phyloP scores from a whole-genome alignment of 2,797 vertebrate species.

The Telmatherina bonti region DNA sequence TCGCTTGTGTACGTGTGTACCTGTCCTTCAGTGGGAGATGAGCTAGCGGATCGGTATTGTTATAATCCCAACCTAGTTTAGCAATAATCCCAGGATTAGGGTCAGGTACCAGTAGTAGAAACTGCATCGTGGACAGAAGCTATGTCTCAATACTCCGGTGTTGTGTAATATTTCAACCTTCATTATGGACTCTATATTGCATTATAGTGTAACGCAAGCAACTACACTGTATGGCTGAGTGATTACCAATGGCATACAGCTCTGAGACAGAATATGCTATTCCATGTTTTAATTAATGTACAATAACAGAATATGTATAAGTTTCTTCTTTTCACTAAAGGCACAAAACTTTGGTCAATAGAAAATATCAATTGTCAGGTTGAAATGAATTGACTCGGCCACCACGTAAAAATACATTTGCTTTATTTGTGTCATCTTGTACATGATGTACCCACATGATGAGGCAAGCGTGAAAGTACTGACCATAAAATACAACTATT shows the following conservation, averaged over 20 bases:
- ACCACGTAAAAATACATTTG: constrained; percentile 69
- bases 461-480: constrained; percentile 49
- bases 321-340: not conserved
- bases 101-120: constrained; percentile 81
- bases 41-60: constrained; percentile 59
- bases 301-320: not conserved
- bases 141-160: constrained; percentile 43
- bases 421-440: constrained; percentile 69
- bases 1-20: not conserved
- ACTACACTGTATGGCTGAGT: not conserved
- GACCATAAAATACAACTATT: constrained; percentile 36
- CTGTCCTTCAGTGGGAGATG: constrained; percentile 75
- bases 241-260: not conserved
- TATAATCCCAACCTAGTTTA: constrained; percentile 81
- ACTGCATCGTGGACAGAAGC: constrained; percentile 81
- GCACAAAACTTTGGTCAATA: too few species aligned
- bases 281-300: not conserved
- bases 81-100: constrained; percentile 86
- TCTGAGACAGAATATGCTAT: not conserved
- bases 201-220: not conserved
- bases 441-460: constrained; percentile 33
- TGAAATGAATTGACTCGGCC: constrained; percentile 17
- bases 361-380: constrained; percentile 4
- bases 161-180: constrained; percentile 64
- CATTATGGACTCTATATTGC: constrained; percentile 31